Conservation (phyloP, 2,888 invertebrate species). For the Selenia dentaria region DNA sequence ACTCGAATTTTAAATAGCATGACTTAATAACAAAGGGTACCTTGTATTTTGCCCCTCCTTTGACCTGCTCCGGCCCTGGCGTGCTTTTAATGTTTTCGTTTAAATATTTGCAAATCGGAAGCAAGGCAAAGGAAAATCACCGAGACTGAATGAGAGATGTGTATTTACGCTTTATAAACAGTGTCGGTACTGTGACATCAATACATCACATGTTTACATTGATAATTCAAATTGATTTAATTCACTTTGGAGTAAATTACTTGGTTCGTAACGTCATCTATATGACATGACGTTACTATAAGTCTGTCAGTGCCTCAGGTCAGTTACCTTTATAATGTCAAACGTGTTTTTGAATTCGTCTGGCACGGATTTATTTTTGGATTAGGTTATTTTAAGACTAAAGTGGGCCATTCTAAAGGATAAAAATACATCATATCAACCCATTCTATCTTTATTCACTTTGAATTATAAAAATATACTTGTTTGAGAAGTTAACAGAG, state of each 20-base stretch:
- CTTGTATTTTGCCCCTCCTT: constrained; percentile 6
- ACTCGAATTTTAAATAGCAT: too few relatives aligned
- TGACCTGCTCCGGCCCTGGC: constrained; percentile 19
- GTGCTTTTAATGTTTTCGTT: constrained; percentile 19
- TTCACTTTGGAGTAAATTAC: background rate
- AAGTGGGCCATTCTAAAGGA: too few relatives aligned
- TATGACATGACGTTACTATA: background rate
- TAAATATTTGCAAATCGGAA: constrained; percentile 23
- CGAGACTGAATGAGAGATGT: constrained; percentile 13
- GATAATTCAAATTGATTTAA: constrained; percentile 12
- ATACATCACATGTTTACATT: constrained; percentile 13
- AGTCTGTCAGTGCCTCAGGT: background rate
- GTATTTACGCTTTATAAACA: constrained; percentile 12
- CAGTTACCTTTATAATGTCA: background rate
- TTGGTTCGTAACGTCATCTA: background rate
- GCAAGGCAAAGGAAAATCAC: constrained; percentile 38
- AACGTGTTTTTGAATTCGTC: too few relatives aligned
- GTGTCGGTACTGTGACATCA: constrained; percentile 5
- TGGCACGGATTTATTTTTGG: too few relatives aligned
- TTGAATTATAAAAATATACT: too few relatives aligned
- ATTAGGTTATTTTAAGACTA: too few relatives aligned
- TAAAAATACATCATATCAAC: too few relatives aligned
- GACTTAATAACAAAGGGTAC: constrained; percentile 6
- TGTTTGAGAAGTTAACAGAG: too few relatives aligned
- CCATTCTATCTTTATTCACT: too few relatives aligned